phyloP scores from a whole-genome alignment of 2,888 invertebrate species.

The Leucophora obtusa region DNA sequence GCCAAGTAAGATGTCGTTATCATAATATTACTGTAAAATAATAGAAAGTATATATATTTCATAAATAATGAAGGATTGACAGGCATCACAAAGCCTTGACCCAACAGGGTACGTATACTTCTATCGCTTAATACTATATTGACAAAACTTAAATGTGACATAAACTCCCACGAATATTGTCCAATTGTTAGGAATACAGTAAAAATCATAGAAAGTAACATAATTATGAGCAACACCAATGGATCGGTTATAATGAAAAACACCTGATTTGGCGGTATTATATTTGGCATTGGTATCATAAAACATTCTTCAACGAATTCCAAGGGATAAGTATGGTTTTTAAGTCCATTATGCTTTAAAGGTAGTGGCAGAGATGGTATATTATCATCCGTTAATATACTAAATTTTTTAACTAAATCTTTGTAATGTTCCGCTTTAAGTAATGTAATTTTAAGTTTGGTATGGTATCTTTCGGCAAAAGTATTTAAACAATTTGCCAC shows the following conservation, averaged over 20 bases:
- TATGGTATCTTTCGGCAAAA: conserved; percentile 66
- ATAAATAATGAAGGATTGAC: neutral
- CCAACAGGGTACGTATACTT: too few relatives aligned
- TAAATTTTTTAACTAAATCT: too few relatives aligned
- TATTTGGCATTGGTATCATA: conserved; percentile 28
- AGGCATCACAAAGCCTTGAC: too few relatives aligned
- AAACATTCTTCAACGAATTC: too few relatives aligned
- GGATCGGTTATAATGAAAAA: neutral
- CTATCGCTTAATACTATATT: too few relatives aligned
- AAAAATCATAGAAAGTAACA: too few relatives aligned
- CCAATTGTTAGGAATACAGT: too few relatives aligned
- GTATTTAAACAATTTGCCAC: conserved; percentile 11
- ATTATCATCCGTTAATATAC: neutral
- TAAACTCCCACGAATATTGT: too few relatives aligned
- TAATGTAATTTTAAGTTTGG: conserved; percentile 34
- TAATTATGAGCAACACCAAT: neutral
- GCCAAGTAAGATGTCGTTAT: conserved; percentile 39
- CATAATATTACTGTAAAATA: conserved; percentile 42
- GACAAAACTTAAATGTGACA: too few relatives aligned
- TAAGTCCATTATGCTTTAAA: conserved; percentile 48
- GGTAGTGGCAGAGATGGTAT: conserved; percentile 47
- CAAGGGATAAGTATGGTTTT: conserved; percentile 42
- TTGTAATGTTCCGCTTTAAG: too few relatives aligned
- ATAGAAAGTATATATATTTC: conserved; percentile 21
- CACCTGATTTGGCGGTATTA: neutral